phyloP scores from a whole-genome alignment of 2,888 invertebrate genomes.

The Metacarcinus magister region DNA sequence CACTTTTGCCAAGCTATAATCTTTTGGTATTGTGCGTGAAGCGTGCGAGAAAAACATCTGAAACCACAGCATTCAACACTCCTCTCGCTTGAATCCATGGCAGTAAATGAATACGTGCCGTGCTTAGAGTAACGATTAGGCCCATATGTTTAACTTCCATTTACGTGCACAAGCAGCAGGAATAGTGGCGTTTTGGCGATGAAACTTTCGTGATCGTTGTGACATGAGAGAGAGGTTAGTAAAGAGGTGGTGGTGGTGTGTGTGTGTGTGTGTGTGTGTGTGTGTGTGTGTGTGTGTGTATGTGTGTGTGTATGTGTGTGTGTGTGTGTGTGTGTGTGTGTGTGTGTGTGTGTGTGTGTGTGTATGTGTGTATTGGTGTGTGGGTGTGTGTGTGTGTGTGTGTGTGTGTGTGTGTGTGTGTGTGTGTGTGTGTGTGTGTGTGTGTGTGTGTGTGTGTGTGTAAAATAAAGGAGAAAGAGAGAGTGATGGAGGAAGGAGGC shows the following conservation, averaged over 20 bases:
- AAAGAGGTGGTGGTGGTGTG: too few species aligned
- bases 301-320: background rate
- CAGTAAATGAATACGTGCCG: background rate
- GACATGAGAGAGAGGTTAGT: background rate
- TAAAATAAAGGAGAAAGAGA: background rate
- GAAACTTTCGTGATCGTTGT: background rate
- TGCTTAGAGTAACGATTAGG: background rate
- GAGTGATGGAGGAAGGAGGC: constrained; percentile 29
- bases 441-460: constrained; percentile 26
- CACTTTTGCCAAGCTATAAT: background rate
- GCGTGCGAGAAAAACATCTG: background rate
- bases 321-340: background rate
- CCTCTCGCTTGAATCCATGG: background rate
- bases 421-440: constrained; percentile 2
- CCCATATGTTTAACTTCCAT: background rate
- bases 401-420: background rate
- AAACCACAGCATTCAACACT: background rate
- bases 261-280: too few species aligned
- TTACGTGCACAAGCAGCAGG: constrained; percentile 26
- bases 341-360: background rate
- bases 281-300: too few species aligned
- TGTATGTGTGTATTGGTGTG: background rate
- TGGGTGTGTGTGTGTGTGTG: background rate
- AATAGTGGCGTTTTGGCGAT: background rate
- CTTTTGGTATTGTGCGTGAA: background rate